Evolutionary conservation across 2,113 vertebrate genomes (phyloP).

Genomic region (Gracilinanus agilis): DNA sequence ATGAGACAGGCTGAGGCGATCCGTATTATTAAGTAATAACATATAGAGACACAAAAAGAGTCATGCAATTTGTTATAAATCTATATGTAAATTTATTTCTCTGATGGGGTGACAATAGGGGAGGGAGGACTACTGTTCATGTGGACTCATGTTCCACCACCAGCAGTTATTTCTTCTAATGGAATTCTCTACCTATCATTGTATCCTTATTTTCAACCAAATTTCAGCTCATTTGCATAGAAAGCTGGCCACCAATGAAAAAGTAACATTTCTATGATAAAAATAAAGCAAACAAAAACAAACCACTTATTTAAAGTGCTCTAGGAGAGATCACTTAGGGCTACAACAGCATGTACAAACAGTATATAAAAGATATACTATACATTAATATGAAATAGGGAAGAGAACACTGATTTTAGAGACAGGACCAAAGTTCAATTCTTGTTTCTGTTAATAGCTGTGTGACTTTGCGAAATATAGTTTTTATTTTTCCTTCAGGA

Average conservation of each 20-base stretch:
- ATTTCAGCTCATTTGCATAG: constrained; percentile 34
- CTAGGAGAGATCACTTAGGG: background rate
- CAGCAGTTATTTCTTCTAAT: background rate
- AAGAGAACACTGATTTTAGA: background rate
- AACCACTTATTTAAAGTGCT: background rate
- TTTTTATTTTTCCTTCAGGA: background rate
- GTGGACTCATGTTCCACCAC: background rate
- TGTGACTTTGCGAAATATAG: background rate
- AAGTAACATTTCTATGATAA: constrained; percentile 32
- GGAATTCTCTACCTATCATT: background rate
- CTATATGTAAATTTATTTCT: constrained; percentile 33
- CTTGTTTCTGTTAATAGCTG: background rate
- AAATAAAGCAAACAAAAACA: background rate
- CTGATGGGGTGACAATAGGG: background rate
- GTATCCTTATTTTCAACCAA: background rate
- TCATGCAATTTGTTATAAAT: constrained; percentile 31
- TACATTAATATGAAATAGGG: background rate
- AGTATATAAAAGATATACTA: background rate
- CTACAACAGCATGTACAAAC: too few species aligned
- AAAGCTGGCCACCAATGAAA: background rate
- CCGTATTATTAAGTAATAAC: constrained; percentile 58
- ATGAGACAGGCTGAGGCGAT: constrained; percentile 46
- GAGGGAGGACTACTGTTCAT: background rate
- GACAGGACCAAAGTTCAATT: background rate
- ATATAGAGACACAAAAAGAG: constrained; percentile 65